Conservation (phyloP, 2,888 invertebrate genomes). For the Furcula furcula region DNA sequence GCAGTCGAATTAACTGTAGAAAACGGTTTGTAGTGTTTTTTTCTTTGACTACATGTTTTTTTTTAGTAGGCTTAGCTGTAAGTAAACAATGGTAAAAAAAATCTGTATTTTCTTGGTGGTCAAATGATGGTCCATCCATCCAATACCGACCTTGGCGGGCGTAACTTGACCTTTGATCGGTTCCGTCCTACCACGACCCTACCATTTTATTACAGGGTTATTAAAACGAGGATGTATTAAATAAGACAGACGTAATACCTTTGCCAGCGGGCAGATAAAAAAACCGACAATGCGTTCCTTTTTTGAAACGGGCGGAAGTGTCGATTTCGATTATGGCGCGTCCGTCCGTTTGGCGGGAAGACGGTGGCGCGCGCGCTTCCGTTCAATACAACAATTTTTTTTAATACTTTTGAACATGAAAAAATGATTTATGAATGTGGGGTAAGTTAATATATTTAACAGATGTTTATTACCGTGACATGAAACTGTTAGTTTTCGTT, state of each 20-base stretch:
- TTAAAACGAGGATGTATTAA: conserved; percentile 26
- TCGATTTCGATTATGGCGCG: conserved; percentile 58
- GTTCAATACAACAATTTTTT: conserved; percentile 27
- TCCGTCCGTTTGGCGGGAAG: conserved; percentile 55
- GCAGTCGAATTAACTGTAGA: too few species aligned
- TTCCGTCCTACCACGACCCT: too few species aligned
- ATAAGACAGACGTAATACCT: conserved; percentile 27
- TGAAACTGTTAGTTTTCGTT: not conserved
- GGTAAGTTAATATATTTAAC: conserved; percentile 6
- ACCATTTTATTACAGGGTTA: too few species aligned
- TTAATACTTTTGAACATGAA: conserved; percentile 11
- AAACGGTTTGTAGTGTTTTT: too few species aligned
- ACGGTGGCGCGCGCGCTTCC: conserved; percentile 49
- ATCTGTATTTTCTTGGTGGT: too few species aligned
- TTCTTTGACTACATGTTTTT: too few species aligned
- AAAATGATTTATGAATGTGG: conserved; percentile 7
- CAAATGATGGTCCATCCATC: too few species aligned
- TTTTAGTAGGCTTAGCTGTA: too few species aligned
- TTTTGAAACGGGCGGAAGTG: conserved; percentile 54
- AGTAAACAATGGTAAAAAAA: too few species aligned
- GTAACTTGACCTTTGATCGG: too few species aligned
- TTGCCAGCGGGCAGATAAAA: conserved; percentile 32
- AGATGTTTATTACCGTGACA: conserved; percentile 4
- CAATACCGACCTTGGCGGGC: too few species aligned
- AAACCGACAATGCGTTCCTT: conserved; percentile 49